phyloP scores from a whole-genome alignment of 2,113 vertebrate genomes.

The Triplophysa siluroides region DNA sequence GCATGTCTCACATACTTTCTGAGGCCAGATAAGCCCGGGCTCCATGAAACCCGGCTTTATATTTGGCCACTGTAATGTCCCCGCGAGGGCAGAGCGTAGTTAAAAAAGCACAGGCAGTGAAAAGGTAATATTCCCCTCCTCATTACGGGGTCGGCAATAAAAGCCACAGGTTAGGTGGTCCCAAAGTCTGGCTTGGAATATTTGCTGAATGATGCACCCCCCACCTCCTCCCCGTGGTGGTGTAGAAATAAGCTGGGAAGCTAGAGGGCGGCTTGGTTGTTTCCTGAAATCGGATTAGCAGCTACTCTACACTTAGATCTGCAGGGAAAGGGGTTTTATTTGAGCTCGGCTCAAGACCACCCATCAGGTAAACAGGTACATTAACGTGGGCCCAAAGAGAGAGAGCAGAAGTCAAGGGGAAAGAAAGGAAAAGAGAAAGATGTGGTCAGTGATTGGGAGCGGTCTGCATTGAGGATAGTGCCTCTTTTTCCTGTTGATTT shows the following conservation, averaged over 20 bases:
- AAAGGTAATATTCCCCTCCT: constrained; percentile 79
- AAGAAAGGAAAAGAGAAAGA: constrained; percentile 49
- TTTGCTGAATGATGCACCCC: constrained; percentile 75
- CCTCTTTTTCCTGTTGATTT: not conserved
- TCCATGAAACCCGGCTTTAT: constrained; percentile 90
- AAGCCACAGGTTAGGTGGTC: constrained; percentile 76
- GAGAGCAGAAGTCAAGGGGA: constrained; percentile 51
- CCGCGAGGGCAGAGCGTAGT: constrained; percentile 75
- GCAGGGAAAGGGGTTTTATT: constrained; percentile 72
- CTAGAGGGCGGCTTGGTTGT: constrained; percentile 68
- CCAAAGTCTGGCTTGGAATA: constrained; percentile 73
- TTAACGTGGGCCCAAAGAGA: constrained; percentile 62
- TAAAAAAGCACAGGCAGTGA: constrained; percentile 72
- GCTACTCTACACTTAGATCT: constrained; percentile 80
- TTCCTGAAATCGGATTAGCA: constrained; percentile 83
- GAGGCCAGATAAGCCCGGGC: constrained; percentile 86
- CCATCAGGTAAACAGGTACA: constrained; percentile 82
- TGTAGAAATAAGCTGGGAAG: constrained; percentile 70
- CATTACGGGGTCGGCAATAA: constrained; percentile 78
- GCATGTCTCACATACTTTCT: constrained; percentile 95
- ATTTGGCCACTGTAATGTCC: constrained; percentile 78
- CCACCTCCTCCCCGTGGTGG: constrained; percentile 54
- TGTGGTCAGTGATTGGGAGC: constrained; percentile 60
- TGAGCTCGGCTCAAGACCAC: constrained; percentile 77
- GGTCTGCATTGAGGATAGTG: constrained; percentile 13